These are phyloP conservation scores for Dromiciops gliroides DNA, from an alignment of 2,113 vertebrate genomes.

Conservation along the genomic window DNA sequence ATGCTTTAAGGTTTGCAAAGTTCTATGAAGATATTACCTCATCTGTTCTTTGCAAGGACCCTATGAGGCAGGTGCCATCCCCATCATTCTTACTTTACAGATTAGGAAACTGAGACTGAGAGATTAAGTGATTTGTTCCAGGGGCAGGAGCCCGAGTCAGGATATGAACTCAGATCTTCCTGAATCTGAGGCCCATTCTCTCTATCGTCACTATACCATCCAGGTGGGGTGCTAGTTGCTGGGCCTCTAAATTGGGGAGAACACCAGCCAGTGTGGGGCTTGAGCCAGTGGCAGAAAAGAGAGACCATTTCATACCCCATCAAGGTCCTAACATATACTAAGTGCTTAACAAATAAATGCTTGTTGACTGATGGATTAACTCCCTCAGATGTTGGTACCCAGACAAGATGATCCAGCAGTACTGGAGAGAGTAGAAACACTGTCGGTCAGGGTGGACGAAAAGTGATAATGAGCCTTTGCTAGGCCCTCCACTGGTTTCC, in stretches of 20 bases:
- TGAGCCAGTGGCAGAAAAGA: not conserved
- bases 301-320: not conserved
- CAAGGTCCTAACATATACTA: not conserved
- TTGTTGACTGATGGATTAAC: not conserved
- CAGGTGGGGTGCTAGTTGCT: not conserved
- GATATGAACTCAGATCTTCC: not conserved
- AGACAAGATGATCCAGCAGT: not conserved
- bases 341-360: not conserved
- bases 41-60: not conserved
- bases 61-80: not conserved
- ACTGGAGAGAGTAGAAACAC: not conserved
- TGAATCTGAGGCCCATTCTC: not conserved
- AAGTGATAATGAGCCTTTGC: not conserved
- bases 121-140: not conserved
- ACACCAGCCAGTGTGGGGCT: not conserved
- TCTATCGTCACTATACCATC: not conserved
- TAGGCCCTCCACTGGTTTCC: not conserved
- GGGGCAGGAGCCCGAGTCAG: not conserved
- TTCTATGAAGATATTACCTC: not conserved
- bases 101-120: not conserved
- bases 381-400: not conserved
- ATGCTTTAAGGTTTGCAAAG: not conserved
- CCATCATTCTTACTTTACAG: not conserved
- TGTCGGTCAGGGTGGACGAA: not conserved
- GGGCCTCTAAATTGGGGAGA: not conserved